These are phyloP conservation scores for Mus pahari DNA, from an alignment of 2,113 vertebrate genomes.

Conservation along the genomic window DNA sequence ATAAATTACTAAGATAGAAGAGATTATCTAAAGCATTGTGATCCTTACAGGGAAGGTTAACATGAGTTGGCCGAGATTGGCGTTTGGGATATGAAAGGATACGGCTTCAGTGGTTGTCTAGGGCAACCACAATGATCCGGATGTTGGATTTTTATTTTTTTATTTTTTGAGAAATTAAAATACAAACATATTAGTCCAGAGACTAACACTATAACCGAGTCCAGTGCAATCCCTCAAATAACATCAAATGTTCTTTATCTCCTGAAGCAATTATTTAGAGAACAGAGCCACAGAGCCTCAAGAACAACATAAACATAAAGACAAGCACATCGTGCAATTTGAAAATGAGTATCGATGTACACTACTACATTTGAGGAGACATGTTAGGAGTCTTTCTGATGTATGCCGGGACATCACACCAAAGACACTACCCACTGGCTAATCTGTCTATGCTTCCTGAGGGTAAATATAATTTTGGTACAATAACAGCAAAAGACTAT, in stretches of 20 bases:
- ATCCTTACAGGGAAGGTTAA: conserved; percentile 83
- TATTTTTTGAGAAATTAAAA: conserved; percentile 53
- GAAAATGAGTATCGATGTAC: background rate
- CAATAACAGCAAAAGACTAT: conserved; percentile 29
- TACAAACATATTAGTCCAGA: conserved; percentile 61
- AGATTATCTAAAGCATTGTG: conserved; percentile 85
- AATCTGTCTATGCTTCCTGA: background rate
- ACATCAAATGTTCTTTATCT: conserved; percentile 59
- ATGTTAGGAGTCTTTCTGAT: background rate
- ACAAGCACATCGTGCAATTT: background rate
- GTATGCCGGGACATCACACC: background rate
- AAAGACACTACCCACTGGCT: background rate
- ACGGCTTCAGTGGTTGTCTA: conserved; percentile 73
- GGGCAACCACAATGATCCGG: conserved; percentile 64
- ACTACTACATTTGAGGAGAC: background rate
- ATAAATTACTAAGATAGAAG: conserved; percentile 84
- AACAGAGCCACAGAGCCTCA: background rate
- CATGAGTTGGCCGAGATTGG: conserved; percentile 74
- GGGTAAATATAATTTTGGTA: conserved; percentile 35
- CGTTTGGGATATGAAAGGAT: conserved; percentile 75
- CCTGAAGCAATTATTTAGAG: conserved; percentile 67
- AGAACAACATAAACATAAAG: conserved; percentile 39
- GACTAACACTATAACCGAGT: conserved; percentile 60
- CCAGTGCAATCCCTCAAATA: background rate
- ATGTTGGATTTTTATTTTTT: conserved; percentile 31